These are phyloP conservation scores for Potamilus streckersoni DNA, from an alignment of 1,140 invertebrate species.

Conservation along the genomic window DNA sequence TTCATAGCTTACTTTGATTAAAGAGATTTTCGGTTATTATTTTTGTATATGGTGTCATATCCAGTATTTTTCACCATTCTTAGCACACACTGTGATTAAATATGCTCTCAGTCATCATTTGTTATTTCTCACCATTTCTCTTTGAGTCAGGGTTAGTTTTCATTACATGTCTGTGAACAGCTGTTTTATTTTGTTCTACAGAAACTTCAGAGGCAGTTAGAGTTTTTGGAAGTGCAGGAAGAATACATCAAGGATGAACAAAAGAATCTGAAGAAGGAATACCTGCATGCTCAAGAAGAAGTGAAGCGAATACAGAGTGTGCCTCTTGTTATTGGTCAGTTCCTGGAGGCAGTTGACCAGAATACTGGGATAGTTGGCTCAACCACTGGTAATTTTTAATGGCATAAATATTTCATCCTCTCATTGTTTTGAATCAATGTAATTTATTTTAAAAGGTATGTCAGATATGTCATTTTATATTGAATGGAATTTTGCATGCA, in stretches of 20 bases:
- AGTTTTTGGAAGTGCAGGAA: conserved; percentile 97
- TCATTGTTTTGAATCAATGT: no score
- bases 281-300: conserved; percentile 96
- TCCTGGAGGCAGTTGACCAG: conserved; percentile 97
- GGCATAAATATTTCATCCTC: no score
- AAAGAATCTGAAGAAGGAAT: conserved; percentile 97
- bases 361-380: conserved; percentile 95
- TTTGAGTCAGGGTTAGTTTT: background rate
- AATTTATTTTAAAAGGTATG: no score
- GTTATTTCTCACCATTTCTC: no score
- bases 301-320: conserved; percentile 98
- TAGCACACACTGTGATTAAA: no score
- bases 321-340: conserved; percentile 97
- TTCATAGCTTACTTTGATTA: background rate
- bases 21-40: background rate
- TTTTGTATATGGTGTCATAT: background rate
- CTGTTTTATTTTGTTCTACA: conserved; percentile 63
- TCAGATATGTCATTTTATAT: no score
- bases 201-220: conserved; percentile 95
- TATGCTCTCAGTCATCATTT: no score
- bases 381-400: conserved; percentile 74
- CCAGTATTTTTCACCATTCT: background rate
- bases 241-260: conserved; percentile 99
- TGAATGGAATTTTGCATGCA: no score
- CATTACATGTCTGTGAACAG: no score